phyloP scores from a whole-genome alignment of 2,888 invertebrate species.

The Stegana nigrithorax region DNA sequence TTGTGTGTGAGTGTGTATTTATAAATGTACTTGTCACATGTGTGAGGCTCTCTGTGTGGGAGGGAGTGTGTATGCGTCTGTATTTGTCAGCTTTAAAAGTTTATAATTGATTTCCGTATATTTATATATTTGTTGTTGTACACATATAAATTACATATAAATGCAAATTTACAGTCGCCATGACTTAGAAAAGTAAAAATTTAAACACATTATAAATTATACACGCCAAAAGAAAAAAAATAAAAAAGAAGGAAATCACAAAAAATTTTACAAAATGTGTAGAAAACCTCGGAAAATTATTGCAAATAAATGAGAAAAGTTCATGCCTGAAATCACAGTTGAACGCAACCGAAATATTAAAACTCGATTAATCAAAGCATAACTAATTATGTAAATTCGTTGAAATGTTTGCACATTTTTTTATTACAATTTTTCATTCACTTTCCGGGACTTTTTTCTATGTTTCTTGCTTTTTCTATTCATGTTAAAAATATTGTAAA shows the following conservation, averaged over 20 bases:
- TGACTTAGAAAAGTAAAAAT: slow-evolving; percentile 18
- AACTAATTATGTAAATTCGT: no score
- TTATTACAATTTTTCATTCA: background rate
- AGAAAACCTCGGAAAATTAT: background rate
- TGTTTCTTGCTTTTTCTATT: background rate
- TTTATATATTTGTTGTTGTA: no score
- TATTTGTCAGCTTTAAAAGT: slow-evolving; percentile 1
- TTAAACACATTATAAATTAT: background rate
- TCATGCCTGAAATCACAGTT: no score
- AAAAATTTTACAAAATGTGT: background rate
- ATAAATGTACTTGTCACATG: slow-evolving; percentile 21
- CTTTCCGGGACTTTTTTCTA: background rate
- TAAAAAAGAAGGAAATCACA: background rate
- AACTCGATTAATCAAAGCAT: no score
- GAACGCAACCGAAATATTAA: no score
- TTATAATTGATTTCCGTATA: slow-evolving; percentile 9
- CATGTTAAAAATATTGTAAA: slow-evolving; percentile 1
- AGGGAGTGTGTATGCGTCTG: slow-evolving; percentile 12
- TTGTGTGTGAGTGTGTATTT: slow-evolving; percentile 15
- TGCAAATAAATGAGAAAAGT: no score
- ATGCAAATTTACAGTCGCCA: slow-evolving; percentile 41
- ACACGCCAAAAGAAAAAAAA: no score
- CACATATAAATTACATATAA: slow-evolving; percentile 35
- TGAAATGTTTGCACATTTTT: background rate
- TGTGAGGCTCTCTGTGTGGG: slow-evolving; percentile 18